Evolutionary conservation across 2,888 invertebrate species (phyloP).

Genomic region (Ochropleura leucogaster): DNA sequence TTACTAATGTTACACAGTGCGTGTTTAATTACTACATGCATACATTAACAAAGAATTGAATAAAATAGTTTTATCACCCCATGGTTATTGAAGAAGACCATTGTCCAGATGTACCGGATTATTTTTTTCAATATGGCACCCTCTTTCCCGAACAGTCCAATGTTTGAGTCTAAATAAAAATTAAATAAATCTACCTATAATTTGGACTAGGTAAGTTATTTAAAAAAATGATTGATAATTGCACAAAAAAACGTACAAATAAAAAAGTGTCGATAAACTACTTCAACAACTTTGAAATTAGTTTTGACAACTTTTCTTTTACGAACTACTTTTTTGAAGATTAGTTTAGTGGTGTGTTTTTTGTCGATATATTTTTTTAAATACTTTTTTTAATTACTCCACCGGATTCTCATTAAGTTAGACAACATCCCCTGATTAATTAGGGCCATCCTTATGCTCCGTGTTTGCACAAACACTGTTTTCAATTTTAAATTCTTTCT

Average conservation of each 20-base stretch:
- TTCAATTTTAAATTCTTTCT: slow-evolving; percentile 72
- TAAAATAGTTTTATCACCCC: slow-evolving; percentile 46
- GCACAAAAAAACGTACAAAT: neutral
- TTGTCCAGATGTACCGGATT: slow-evolving; percentile 55
- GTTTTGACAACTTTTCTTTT: slow-evolving; percentile 19
- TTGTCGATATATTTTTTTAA: neutral
- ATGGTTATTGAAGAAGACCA: slow-evolving; percentile 32
- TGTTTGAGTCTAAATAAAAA: neutral
- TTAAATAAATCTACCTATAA: neutral
- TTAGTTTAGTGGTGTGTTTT: neutral
- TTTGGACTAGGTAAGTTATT: neutral
- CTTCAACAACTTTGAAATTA: neutral
- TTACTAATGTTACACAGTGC: slow-evolving; percentile 34
- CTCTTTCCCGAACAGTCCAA: slow-evolving; percentile 13
- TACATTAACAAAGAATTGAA: slow-evolving; percentile 48
- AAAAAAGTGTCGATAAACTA: neutral
- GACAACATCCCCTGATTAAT: slow-evolving; percentile 42
- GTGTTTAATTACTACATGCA: slow-evolving; percentile 56
- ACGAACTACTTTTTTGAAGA: slow-evolving; percentile 16
- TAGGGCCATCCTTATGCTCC: slow-evolving; percentile 32
- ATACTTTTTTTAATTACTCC: slow-evolving; percentile 6
- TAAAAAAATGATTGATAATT: neutral
- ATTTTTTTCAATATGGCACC: slow-evolving; percentile 29
- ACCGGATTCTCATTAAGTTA: slow-evolving; percentile 35
- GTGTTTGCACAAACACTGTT: slow-evolving; percentile 64